Base-by-base conservation (phyloP, 2,888 invertebrate species). In the Tinea pellionella region DNA sequence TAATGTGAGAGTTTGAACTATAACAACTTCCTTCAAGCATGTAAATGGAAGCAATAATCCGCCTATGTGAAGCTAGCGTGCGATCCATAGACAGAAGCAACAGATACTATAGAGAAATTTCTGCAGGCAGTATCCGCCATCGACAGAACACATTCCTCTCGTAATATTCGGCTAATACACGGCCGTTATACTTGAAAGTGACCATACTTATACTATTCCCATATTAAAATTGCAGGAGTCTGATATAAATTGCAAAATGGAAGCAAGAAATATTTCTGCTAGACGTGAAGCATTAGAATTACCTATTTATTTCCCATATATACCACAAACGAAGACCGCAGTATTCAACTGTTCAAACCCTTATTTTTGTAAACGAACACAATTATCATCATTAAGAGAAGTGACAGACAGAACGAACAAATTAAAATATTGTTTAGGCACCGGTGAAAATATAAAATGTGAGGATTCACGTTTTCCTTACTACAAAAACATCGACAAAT, bases 261-360 rank as follows among this genome's bases (percentile, higher is more conserved):
- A 68, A 13, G 60, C 62, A 57, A 66, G 29, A 32, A 18, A 18
- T 6, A 18, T 19, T 24, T 32, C 65, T 63, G 60, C 67, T 1
- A 62, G 61, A 61, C 75, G 74, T 47, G 71, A 60, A 59, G 58
- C 60, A 65, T 65, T 41, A 63, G 65, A 56, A 66, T 67, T 69
- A 12, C 84, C 84, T 7, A 71, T 72, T n/a, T 73, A 82, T 61
- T 80, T 84, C 63, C 83, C 83, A 3, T 83, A 78, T 63, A 75
- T 86, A 63, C 83, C 86, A 30, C 76, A 77, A 63, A 62, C 66
- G 9, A 68, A 74, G 59, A 60, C 69, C 11, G 53, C 70, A 16
- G 71, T 83, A 60, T 83, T 75, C 63, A 73, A 77, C 60, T 86
- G 86, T 61, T 66, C 78, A 2, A 63, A 43, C 0, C 1, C 63